Evolutionary conservation across 2,113 vertebrate genomes (phyloP), one percentile per base, ranked within the genome.

Genomic region (Cottus gobio): DNA sequence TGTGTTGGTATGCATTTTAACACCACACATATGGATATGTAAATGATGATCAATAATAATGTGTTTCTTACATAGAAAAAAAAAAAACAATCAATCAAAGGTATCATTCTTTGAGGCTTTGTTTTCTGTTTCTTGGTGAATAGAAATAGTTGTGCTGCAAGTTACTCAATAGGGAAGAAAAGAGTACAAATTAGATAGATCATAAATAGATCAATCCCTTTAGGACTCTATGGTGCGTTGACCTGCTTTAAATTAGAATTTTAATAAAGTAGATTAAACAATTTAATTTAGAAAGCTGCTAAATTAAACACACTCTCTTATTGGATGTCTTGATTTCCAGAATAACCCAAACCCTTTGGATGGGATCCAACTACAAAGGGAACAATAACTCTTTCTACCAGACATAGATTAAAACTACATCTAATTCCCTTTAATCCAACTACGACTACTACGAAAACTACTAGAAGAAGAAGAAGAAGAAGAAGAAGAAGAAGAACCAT

Each of bases 301-400:
- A 2, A 34, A 46, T 66, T 13, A 46, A 18, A 36, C 6, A n/a
- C 9, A 50, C 34, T 6, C 7, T 61, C 20, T 68, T 34, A 16
- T 54, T 57, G 67, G 26, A 2, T 52, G 5, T 34, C 56, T 77
- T 63, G 36, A 84, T 89, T 89, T 85, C 76, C 71, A 85, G 79
- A 80, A 52, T 67, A 77, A 84, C 82, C 79, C 39, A 83, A n/a
- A n/a, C n/a, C 75, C 82, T 79, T 52, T 64, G 79, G 87, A 65
- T 87, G 79, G 64, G 34, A 77, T 61, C 71, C 57, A 46, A 69
- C 66, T 84, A 84, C 77, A 87, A 86, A 80, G 54, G 54, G 75
- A 77, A 75, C 75, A 67, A 77, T 79, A 81, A 85, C 60, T 88
- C 82, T 83, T 85, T 77, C 75, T 76, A 31, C 20, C 39, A 56